phyloP scores from a whole-genome alignment of 2,797 vertebrate species.

The Syndactyla subalaris region DNA sequence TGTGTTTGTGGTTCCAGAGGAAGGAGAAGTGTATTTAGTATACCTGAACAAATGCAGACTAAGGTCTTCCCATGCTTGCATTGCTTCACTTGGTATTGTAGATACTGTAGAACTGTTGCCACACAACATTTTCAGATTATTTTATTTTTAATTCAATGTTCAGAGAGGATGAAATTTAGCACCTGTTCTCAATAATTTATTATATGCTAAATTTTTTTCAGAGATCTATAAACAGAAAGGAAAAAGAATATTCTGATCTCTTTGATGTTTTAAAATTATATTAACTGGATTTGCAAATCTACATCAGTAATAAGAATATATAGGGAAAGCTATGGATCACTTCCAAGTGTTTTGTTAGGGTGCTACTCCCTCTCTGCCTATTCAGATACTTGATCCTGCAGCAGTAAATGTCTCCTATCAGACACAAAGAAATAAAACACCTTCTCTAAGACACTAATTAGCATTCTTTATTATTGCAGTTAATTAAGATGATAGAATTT shows the following conservation, averaged over 20 bases:
- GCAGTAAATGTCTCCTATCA: slow-evolving; percentile 52
- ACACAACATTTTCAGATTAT: neutral
- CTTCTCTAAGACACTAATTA: slow-evolving; percentile 66
- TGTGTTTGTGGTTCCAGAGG: neutral
- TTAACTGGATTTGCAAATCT: neutral
- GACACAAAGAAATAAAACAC: slow-evolving; percentile 68
- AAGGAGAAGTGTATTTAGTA: neutral
- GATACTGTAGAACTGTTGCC: neutral
- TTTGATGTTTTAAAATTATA: neutral
- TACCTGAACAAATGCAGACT: neutral
- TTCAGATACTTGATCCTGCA: slow-evolving; percentile 70
- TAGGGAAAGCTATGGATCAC: slow-evolving; percentile 5
- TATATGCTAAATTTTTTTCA: neutral
- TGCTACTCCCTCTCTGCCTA: neutral
- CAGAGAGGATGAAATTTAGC: neutral
- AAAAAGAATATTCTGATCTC: neutral
- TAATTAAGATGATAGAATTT: slow-evolving; percentile 51
- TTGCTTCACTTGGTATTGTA: neutral
- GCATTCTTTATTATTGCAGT: slow-evolving; percentile 62
- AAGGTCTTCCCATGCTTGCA: neutral
- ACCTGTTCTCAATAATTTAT: neutral
- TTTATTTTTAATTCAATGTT: neutral
- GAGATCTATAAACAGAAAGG: neutral
- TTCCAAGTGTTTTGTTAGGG: slow-evolving; percentile 70
- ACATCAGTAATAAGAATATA: neutral